Evolutionary conservation across 2,888 invertebrate species (phyloP).

Genomic region (Gastrophysa polygoni): DNA sequence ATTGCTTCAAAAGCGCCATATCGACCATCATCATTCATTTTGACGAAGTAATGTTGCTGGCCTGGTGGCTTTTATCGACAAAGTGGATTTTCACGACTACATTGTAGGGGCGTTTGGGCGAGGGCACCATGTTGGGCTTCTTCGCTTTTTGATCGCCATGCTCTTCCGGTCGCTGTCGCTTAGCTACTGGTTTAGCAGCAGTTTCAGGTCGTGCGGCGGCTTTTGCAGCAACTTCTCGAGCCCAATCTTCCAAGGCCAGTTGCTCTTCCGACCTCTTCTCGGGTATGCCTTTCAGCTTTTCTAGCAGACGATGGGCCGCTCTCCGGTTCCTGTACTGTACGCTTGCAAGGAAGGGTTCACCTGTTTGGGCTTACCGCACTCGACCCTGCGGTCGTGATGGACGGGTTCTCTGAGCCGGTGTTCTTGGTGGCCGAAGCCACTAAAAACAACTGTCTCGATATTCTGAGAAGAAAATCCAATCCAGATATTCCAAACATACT

Average conservation of each 20-base stretch:
- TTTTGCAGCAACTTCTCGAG: slow-evolving; percentile 3
- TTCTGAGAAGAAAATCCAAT: too few relatives aligned
- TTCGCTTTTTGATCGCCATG: neutral
- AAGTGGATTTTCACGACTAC: neutral
- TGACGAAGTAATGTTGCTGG: neutral
- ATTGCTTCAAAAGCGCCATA: too few relatives aligned
- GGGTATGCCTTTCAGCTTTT: neutral
- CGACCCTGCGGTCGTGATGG: neutral
- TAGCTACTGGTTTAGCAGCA: neutral
- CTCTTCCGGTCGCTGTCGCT: neutral
- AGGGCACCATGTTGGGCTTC: slow-evolving; percentile 2
- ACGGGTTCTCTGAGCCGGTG: neutral
- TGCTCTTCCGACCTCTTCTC: neutral
- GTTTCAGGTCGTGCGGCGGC: neutral
- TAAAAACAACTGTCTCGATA: too few relatives aligned
- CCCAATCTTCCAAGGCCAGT: neutral
- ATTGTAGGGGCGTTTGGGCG: neutral
- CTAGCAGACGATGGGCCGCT: neutral
- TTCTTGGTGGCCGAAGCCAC: neutral
- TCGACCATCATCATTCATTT: neutral
- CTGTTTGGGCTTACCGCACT: neutral
- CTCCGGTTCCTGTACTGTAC: neutral
- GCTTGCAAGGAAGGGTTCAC: neutral
- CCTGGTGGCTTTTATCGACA: neutral
- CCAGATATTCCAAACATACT: too few relatives aligned